Conservation (phyloP, 2,113 vertebrate genomes). For the Ramphastos sulfuratus region DNA sequence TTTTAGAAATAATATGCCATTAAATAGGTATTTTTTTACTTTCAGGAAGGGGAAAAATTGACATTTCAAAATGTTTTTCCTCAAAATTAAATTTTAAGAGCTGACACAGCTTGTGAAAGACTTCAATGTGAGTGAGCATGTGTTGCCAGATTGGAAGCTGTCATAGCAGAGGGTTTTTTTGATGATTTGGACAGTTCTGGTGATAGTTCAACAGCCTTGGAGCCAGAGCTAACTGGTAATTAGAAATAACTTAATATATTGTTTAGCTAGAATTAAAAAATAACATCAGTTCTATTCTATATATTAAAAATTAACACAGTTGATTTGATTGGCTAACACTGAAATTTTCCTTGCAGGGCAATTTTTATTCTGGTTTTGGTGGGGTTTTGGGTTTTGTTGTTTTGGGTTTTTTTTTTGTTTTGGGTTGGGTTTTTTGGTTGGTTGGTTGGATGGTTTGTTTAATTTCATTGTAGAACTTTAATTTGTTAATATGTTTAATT, state of each 20-base stretch:
- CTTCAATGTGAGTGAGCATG: neutral
- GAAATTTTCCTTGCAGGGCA: neutral
- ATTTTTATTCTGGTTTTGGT: neutral
- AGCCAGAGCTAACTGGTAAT: neutral
- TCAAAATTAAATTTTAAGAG: neutral
- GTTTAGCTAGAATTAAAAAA: neutral
- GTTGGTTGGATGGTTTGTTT: no score
- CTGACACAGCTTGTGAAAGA: neutral
- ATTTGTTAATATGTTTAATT: no score
- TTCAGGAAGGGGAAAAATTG: neutral
- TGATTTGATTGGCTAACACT: neutral
- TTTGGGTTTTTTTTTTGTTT: neutral
- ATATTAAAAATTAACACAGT: neutral
- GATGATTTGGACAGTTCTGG: neutral
- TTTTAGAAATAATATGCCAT: neutral
- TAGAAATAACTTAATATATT: neutral
- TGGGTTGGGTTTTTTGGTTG: neutral
- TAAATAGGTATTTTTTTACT: neutral
- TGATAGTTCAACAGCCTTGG: neutral
- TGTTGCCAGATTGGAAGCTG: neutral
- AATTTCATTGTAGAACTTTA: neutral
- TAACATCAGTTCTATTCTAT: rapidly evolving
- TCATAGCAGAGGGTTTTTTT: neutral
- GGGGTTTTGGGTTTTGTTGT: no score
- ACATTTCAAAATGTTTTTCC: neutral